Conservation (phyloP, 2,113 vertebrate species). For the Mustela nigripes region DNA sequence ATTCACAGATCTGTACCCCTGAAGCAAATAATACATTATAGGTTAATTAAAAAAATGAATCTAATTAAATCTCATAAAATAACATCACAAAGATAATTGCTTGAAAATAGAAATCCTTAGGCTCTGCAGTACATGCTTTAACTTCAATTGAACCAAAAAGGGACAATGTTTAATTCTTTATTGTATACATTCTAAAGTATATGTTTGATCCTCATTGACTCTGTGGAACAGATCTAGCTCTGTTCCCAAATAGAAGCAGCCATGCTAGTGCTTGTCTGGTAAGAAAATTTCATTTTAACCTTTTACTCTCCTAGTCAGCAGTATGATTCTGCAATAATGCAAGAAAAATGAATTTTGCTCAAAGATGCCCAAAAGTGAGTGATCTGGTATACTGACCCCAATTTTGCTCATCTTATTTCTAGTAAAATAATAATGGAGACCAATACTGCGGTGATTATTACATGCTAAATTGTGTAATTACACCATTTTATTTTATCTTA, state of each 20-base stretch:
- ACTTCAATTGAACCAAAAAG: background rate
- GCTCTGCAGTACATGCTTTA: background rate
- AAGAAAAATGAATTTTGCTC: background rate
- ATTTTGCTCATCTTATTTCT: background rate
- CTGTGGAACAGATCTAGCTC: background rate
- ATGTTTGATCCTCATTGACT: background rate
- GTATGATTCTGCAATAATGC: background rate
- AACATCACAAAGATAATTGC: background rate
- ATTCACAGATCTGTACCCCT: no score
- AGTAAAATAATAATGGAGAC: background rate
- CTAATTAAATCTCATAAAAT: background rate
- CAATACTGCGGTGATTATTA: background rate
- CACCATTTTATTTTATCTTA: background rate
- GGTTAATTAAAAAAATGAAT: background rate
- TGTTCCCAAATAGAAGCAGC: background rate
- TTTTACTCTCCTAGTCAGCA: background rate
- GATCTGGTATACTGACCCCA: background rate
- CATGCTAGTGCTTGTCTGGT: background rate
- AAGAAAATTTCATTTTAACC: background rate
- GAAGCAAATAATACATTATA: no score
- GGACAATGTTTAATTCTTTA: background rate
- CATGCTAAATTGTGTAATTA: background rate
- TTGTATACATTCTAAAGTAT: background rate
- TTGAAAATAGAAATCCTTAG: background rate
- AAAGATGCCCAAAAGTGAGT: background rate